Evolutionary conservation across 2,797 vertebrate genomes (phyloP).

Genomic region (Rhinoraja longicauda): DNA sequence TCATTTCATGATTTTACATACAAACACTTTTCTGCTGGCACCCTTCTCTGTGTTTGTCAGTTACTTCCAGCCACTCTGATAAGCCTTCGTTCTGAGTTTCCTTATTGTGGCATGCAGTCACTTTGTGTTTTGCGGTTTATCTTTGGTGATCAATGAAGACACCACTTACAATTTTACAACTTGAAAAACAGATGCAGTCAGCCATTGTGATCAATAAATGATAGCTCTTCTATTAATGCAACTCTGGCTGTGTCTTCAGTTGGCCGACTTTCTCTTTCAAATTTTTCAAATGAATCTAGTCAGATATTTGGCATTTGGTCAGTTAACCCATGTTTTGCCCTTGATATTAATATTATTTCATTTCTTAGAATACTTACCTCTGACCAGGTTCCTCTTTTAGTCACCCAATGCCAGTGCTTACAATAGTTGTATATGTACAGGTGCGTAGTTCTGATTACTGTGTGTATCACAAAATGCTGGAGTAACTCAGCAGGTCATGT

Average conservation of each 20-base stretch:
- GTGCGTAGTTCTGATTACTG: background rate
- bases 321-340: background rate
- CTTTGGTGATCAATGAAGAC: background rate
- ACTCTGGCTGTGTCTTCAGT: background rate
- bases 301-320: background rate
- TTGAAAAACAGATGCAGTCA: background rate
- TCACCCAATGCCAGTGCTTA: background rate
- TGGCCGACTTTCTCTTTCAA: background rate
- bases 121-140: background rate
- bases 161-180: background rate
- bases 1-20: background rate
- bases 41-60: background rate
- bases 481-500: too few relatives aligned
- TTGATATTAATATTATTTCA: background rate
- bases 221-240: background rate
- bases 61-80: background rate
- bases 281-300: background rate
- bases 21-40: background rate
- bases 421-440: background rate
- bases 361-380: background rate
- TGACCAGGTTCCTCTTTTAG: background rate
- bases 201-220: background rate
- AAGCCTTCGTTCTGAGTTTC: background rate
- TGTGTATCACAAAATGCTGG: too few relatives aligned
- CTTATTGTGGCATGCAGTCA: background rate